phyloP scores from a whole-genome alignment of 2,888 invertebrate genomes.

The Venusia cambrica region DNA sequence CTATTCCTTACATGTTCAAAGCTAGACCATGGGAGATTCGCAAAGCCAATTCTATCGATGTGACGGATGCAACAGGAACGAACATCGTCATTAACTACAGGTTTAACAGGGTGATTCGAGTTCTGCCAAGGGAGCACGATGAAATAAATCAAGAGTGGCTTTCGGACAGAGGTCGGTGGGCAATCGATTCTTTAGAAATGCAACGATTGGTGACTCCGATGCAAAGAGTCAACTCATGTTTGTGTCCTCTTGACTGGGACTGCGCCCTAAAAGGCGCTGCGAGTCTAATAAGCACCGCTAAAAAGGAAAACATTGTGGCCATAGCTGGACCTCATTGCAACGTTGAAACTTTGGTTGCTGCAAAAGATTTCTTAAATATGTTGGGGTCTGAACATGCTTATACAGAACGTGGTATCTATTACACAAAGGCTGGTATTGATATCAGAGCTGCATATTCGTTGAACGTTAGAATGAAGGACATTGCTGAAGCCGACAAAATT shows the following conservation, averaged over 20 bases:
- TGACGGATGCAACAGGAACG: slow-evolving; percentile 70
- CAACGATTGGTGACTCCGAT: slow-evolving; percentile 97
- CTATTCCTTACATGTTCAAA: slow-evolving; percentile 97
- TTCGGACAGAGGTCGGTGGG: slow-evolving; percentile 97
- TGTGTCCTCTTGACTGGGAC: slow-evolving; percentile 95
- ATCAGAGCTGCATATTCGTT: slow-evolving; percentile 61
- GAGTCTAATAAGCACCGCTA: slow-evolving; percentile 81
- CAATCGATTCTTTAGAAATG: slow-evolving; percentile 97
- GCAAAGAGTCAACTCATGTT: slow-evolving; percentile 86
- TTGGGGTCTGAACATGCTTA: slow-evolving; percentile 60
- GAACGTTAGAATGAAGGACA: slow-evolving; percentile 87
- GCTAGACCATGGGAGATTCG: slow-evolving; percentile 98
- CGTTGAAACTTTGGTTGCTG: slow-evolving; percentile 62
- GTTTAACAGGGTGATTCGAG: slow-evolving; percentile 56
- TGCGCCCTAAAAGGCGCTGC: slow-evolving; percentile 88
- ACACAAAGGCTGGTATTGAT: slow-evolving; percentile 43
- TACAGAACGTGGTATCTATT: slow-evolving; percentile 49
- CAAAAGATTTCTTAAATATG: slow-evolving; percentile 64
- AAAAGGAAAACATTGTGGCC: slow-evolving; percentile 75
- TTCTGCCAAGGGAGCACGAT: slow-evolving; percentile 64
- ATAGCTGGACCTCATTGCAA: slow-evolving; percentile 64
- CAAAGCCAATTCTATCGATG: slow-evolving; percentile 82
- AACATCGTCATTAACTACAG: slow-evolving; percentile 61
- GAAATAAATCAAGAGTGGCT: slow-evolving; percentile 97
- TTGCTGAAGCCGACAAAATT: slow-evolving; percentile 88